Conservation (phyloP, 1,140 invertebrate species). For the Lepidotrigona ventralis region DNA sequence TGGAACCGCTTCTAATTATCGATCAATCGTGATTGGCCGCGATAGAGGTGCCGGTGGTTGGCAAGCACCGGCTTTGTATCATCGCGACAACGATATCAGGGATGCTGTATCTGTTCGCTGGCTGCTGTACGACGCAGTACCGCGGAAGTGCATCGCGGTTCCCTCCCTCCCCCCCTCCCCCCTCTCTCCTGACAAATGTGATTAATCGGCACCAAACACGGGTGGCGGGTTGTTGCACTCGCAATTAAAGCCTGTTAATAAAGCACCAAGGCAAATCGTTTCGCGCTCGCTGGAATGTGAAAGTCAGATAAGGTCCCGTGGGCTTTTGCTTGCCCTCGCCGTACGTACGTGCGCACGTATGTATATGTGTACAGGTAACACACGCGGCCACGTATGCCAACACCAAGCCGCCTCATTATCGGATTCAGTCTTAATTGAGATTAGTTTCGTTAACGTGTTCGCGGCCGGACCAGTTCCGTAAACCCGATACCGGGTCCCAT, state of each 20-base stretch:
- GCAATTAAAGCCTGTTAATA: slow-evolving; percentile 73
- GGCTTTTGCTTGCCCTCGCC: slow-evolving; percentile 23
- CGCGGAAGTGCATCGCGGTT: slow-evolving; percentile 39
- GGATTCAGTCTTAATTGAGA: slow-evolving; percentile 62
- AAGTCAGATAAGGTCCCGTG: slow-evolving; percentile 67
- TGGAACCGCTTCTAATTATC: slow-evolving; percentile 52
- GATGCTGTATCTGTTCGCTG: slow-evolving; percentile 13
- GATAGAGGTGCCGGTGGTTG: slow-evolving; percentile 25
- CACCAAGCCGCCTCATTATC: slow-evolving; percentile 58
- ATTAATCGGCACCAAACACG: slow-evolving; percentile 68
- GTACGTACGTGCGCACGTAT: neutral
- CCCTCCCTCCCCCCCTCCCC: no score
- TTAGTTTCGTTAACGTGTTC: slow-evolving; percentile 62
- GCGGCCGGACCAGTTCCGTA: slow-evolving; percentile 43
- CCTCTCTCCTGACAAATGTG: slow-evolving; percentile 67
- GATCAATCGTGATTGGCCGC: slow-evolving; percentile 45
- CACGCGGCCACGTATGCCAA: neutral
- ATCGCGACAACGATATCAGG: slow-evolving; percentile 22
- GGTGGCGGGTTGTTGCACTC: slow-evolving; percentile 64
- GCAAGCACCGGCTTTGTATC: slow-evolving; percentile 9
- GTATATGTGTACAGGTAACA: neutral
- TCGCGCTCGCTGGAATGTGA: slow-evolving; percentile 71
- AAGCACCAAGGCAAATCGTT: slow-evolving; percentile 71
- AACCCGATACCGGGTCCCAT: slow-evolving; percentile 35
- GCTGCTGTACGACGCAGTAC: slow-evolving; percentile 26